Evolutionary conservation across 2,113 vertebrate species (phyloP), one percentile per base, ranked within the genome.

Genomic region (Engraulis encrasicolus): DNA sequence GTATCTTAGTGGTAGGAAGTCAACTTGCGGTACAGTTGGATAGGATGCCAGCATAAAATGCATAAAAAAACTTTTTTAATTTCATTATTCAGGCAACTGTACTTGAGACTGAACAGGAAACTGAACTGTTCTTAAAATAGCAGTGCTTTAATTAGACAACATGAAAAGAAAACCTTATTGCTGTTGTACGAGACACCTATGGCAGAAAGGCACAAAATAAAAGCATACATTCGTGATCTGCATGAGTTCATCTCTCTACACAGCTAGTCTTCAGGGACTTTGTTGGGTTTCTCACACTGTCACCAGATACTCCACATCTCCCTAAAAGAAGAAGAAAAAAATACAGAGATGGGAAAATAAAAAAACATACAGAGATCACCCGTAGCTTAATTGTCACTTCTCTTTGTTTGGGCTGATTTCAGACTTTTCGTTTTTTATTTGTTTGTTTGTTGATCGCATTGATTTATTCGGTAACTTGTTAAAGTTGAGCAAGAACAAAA

Each of bases 381-480:
- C 79, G 81, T 58, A 85, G 82, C 34, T 78, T 89, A 86, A 86
- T 89, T 84, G 81, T 84, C 61, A 85, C 80, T 82, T 52, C 74
- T 88, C 82, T 54, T 85, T 82, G 87, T 88, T 86, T 81, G 61
- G n/a, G 74, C 84, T 86, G 86, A 82, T 36, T 86, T 85, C 74
- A 31, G 58, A 71, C 82, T 81, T 91, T 80, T 23, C 48, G 52
- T 71, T 54, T 86, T 88, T 89, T n/a, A n/a, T n/a, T n/a, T n/a
- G n/a, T n/a, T 77, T 86, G 52, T 84, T 85, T 85, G 85, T 81
- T 90, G 79, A 86, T 88, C 85, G 86, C 81, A 87, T 87, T 90
- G 61, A 85, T 88, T 82, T 50, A 58, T 81, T 89, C 45, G 80
- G 79, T 81, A 83, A 84, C 85, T 82, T 49, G 78, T 81, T 83